Evolutionary conservation across 1,140 invertebrate genomes (phyloP).

Genomic region (Danaus plexippus): DNA sequence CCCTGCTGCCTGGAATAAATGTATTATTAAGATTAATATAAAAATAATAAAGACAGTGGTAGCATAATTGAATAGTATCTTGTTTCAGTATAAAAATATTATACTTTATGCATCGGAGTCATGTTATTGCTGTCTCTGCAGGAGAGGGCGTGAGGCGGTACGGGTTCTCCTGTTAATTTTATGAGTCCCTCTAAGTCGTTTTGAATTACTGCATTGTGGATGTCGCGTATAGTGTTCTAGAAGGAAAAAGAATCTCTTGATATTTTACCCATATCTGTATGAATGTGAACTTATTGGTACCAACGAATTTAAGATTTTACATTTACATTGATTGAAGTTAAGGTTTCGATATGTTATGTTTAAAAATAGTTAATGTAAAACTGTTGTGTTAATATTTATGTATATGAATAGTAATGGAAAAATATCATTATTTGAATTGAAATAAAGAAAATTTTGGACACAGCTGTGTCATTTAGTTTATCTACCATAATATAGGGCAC

Average conservation of each 20-base stretch:
- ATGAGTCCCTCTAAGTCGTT: conserved; percentile 83
- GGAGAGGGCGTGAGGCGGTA: conserved; percentile 80
- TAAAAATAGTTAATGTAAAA: too few relatives aligned
- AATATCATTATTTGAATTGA: too few relatives aligned
- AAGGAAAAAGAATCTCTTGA: conserved; percentile 20
- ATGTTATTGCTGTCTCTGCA: conserved; percentile 86
- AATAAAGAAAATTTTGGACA: too few relatives aligned
- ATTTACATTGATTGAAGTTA: too few relatives aligned
- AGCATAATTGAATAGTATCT: background rate
- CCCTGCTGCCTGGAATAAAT: conserved; percentile 80
- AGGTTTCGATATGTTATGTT: too few relatives aligned
- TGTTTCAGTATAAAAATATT: background rate
- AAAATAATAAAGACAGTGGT: background rate
- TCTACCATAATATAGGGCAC: conserved; percentile 90
- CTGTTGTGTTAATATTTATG: too few relatives aligned
- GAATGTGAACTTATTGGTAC: too few relatives aligned
- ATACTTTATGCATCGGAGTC: conserved; percentile 86
- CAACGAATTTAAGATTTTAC: too few relatives aligned
- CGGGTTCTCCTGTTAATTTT: conserved; percentile 76
- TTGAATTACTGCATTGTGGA: conserved; percentile 82
- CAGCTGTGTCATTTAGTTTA: too few relatives aligned
- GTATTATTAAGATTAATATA: conserved; percentile 2
- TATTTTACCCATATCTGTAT: too few relatives aligned
- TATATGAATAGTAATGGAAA: too few relatives aligned
- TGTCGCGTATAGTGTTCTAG: conserved; percentile 85